These are phyloP conservation scores for Anguilla megastoma DNA, from an alignment of 2,797 vertebrate genomes.

Conservation along the genomic window DNA sequence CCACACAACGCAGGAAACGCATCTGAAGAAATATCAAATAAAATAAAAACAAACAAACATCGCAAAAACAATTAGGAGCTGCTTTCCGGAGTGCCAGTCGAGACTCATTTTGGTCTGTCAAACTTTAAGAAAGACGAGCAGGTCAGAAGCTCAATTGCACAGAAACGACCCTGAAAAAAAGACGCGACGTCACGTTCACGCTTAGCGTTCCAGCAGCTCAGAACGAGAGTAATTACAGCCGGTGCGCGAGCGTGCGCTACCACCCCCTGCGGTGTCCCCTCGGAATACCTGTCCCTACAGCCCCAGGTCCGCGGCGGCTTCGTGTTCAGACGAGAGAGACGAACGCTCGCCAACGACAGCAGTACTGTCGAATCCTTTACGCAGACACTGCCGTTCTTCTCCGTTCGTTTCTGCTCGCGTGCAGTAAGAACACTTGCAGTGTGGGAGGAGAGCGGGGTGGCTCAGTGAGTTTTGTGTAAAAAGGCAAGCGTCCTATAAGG, in stretches of 20 bases:
- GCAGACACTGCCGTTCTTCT: background rate
- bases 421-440: slow-evolving; percentile 64
- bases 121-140: background rate
- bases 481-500: slow-evolving; percentile 58
- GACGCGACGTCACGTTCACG: background rate
- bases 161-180: background rate
- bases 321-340: slow-evolving; percentile 30
- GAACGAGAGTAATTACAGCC: background rate
- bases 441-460: slow-evolving; percentile 40
- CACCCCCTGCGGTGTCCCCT: background rate
- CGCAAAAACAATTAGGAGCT: slow-evolving; percentile 67
- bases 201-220: background rate
- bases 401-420: slow-evolving; percentile 24
- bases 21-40: background rate
- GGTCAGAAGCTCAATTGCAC: slow-evolving; percentile 6
- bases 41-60: background rate
- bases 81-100: background rate
- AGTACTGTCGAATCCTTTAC: background rate
- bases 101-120: background rate
- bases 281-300: background rate
- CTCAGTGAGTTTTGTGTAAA: slow-evolving; percentile 32
- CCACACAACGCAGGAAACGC: background rate
- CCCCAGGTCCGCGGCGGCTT: background rate
- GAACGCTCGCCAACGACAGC: background rate
- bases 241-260: background rate